Percentiles rank a stretch among this genome's conserved stretches.
These are phyloP conservation scores for Stegodyphus mimosarum DNA, from an alignment of 1,140 invertebrate genomes.

Conservation along the genomic window DNA sequence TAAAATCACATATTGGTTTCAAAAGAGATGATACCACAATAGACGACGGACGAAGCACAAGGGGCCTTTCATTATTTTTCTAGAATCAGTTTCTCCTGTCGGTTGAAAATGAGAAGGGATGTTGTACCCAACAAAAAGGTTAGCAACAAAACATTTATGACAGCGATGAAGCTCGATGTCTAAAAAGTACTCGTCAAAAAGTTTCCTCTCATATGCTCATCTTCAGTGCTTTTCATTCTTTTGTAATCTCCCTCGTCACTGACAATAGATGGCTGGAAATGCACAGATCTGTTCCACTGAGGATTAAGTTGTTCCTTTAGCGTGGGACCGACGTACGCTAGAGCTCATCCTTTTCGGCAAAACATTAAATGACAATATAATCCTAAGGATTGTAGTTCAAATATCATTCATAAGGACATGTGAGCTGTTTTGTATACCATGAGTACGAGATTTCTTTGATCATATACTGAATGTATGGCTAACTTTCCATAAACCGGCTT, in stretches of 20 bases:
- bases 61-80: not conserved
- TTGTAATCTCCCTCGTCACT: slow-evolving; percentile 3
- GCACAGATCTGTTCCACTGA: not conserved
- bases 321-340: slow-evolving; percentile 24
- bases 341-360: not conserved
- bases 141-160: slow-evolving; percentile 46
- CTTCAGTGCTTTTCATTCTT: slow-evolving; percentile 21
- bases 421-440: not conserved
- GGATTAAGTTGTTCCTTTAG: slow-evolving; percentile 53
- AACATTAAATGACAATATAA: slow-evolving; percentile 46
- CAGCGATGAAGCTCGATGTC: slow-evolving; percentile 36
- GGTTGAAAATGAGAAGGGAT: slow-evolving; percentile 6
- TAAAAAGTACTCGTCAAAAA: slow-evolving; percentile 31
- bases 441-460: no score
- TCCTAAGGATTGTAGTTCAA: slow-evolving; percentile 38
- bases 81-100: slow-evolving; percentile 3
- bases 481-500: no score
- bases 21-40: not conserved
- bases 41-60: slow-evolving; percentile 13
- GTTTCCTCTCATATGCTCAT: slow-evolving; percentile 15
- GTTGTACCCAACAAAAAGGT: not conserved
- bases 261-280: slow-evolving; percentile 5
- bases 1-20: not conserved
- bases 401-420: slow-evolving; percentile 47
- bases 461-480: no score